Evolutionary conservation across 2,113 vertebrate genomes (phyloP).

Genomic region (Lophotis ruficrista): DNA sequence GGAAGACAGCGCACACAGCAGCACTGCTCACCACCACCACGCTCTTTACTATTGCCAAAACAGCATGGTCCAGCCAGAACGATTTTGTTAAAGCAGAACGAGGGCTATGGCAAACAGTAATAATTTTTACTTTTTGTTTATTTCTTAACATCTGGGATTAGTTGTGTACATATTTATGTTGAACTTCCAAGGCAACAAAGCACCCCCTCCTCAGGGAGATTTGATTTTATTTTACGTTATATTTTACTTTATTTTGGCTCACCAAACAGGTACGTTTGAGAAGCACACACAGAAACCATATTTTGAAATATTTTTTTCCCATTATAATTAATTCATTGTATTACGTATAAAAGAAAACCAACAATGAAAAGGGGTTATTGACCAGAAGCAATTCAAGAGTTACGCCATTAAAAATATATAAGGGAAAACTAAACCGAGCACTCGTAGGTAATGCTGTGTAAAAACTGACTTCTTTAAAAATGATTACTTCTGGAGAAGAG

Average conservation of each 20-base stretch:
- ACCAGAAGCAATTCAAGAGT: background rate
- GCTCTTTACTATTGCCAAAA: accelerated
- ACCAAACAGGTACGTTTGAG: background rate
- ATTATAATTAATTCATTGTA: background rate
- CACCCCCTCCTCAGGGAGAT: background rate
- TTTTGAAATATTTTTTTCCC: background rate
- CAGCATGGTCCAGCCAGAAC: accelerated
- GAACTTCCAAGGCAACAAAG: background rate
- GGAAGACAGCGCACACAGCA: background rate
- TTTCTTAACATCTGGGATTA: background rate
- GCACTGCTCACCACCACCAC: too few relatives aligned
- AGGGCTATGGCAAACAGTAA: accelerated
- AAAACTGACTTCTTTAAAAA: background rate
- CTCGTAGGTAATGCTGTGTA: background rate
- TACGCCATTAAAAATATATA: background rate
- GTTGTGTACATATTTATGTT: background rate
- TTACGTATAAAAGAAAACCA: background rate
- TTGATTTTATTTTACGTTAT: background rate
- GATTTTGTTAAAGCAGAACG: background rate
- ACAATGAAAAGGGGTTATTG: background rate
- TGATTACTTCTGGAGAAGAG: background rate
- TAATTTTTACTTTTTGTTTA: too few relatives aligned
- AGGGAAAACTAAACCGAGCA: background rate
- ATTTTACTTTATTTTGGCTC: background rate
- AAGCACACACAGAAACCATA: background rate